phyloP scores from a whole-genome alignment of 2,797 vertebrate genomes.

The Momotus momota region DNA sequence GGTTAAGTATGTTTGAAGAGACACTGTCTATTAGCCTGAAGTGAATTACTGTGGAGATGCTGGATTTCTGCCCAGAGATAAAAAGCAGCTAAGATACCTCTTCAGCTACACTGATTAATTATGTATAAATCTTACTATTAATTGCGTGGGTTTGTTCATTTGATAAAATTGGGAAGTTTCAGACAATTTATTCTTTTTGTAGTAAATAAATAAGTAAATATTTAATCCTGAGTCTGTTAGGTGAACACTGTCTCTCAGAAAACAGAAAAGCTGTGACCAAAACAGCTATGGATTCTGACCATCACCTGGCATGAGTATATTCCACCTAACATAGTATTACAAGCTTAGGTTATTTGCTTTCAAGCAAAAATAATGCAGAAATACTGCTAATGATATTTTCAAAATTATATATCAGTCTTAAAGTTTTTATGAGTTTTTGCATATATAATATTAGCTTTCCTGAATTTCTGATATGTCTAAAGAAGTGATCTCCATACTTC shows the following conservation, averaged over 20 bases:
- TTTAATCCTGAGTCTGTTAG: neutral
- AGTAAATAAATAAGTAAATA: slow-evolving; percentile 1
- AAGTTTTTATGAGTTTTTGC: neutral
- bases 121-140: neutral
- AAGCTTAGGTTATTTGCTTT: neutral
- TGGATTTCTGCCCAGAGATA: slow-evolving; percentile 54
- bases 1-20: slow-evolving; percentile 35
- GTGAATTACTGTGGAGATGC: neutral
- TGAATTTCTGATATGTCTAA: neutral
- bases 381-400: neutral
- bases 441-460: neutral
- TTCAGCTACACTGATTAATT: slow-evolving; percentile 12
- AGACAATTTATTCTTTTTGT: neutral
- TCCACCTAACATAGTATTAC: neutral
- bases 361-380: neutral
- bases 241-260: neutral
- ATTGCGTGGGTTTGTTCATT: neutral
- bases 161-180: neutral
- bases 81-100: slow-evolving; percentile 10
- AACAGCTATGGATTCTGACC: neutral
- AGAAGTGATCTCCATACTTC: neutral
- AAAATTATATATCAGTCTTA: neutral
- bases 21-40: slow-evolving; percentile 25
- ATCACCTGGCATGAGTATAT: neutral
- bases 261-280: neutral